Evolutionary conservation across 2,113 vertebrate species (phyloP).

Genomic region (Pagrus major): DNA sequence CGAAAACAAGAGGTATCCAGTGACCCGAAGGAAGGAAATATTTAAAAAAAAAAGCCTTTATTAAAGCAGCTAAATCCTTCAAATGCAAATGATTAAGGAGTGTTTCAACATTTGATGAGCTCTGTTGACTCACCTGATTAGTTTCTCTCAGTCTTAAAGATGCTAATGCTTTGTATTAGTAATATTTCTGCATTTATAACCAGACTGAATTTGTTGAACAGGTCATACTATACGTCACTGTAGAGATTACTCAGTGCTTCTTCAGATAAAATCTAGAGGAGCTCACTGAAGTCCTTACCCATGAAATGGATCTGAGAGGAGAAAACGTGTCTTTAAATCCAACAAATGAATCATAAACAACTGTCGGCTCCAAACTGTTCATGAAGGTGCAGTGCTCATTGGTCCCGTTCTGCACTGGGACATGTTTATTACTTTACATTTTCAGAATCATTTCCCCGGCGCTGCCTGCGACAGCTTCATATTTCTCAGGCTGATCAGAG

Average conservation of each 20-base stretch:
- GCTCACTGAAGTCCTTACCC: not conserved
- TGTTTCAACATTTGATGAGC: not conserved
- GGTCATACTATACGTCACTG: not conserved
- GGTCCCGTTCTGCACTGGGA: not conserved
- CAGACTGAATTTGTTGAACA: not conserved
- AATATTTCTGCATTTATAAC: not conserved
- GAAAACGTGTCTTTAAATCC: not conserved
- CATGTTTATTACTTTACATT: constrained; percentile 40
- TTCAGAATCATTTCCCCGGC: constrained; percentile 23
- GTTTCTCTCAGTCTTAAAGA: not conserved
- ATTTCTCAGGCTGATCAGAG: constrained; percentile 63
- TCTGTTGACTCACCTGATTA: not conserved
- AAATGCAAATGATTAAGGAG: no score
- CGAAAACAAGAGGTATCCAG: no score
- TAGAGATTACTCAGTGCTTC: not conserved
- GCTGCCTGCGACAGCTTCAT: constrained; percentile 28
- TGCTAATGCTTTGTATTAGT: not conserved
- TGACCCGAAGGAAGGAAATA: no score
- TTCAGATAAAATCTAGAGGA: not conserved
- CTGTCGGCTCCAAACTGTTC: not conserved
- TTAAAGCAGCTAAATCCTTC: no score
- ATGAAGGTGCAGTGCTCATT: not conserved
- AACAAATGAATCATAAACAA: constrained; percentile 20
- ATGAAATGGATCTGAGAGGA: not conserved
- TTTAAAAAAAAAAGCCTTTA: no score